Evolutionary conservation across 2,888 invertebrate genomes (phyloP), one percentile per base, ranked within the genome.

Genomic region (Leptopilina drosophilae): DNA sequence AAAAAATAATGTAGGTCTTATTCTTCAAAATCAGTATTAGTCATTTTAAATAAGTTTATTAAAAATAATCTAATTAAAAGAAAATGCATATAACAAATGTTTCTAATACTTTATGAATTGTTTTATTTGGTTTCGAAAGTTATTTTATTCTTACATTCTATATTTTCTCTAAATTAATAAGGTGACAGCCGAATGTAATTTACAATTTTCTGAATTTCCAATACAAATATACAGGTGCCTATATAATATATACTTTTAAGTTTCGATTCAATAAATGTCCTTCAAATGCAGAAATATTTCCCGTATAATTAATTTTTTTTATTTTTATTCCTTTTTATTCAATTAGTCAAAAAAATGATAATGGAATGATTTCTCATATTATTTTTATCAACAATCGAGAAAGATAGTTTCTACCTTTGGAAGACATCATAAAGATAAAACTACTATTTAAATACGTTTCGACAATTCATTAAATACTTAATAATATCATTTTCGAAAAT

Each of bases 101-200:
- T 42, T n/a, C n/a, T 56, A 73, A 59, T 73, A 56, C 56, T 73
- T 56, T 73, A 53, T 33, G 73, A 73, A 59, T 73, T 33, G 56
- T 56, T 73, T 73, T 73, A 73, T 73, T 73, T 9, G 53, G 56
- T 53, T 53, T 73, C 53, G 73, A 73, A 73, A 73, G 56, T 40
- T 73, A 40, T 15, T 49, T 42, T 12, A 49, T 67, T 49, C 56
- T 73, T 73, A 73, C 73, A 73, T 56, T 73, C 33, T 64, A 33
- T 33, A 9, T 67, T 42, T 15, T 56, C 33, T 73, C 33, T 73
- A 73, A 73, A 73, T 56, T 15, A 49, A 49, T 49, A 49, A 73
- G 56, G 73, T 73, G 53, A 73, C 73, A 73, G 40, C 56, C 40
- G 73, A 73, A 59, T 73, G 33, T 73, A 56, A 73, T 73, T 73